Percentiles rank a stretch among this genome's conserved stretches.
phyloP scores from a whole-genome alignment of 2,888 invertebrate genomes.

The Tubiluchus corallicola region DNA sequence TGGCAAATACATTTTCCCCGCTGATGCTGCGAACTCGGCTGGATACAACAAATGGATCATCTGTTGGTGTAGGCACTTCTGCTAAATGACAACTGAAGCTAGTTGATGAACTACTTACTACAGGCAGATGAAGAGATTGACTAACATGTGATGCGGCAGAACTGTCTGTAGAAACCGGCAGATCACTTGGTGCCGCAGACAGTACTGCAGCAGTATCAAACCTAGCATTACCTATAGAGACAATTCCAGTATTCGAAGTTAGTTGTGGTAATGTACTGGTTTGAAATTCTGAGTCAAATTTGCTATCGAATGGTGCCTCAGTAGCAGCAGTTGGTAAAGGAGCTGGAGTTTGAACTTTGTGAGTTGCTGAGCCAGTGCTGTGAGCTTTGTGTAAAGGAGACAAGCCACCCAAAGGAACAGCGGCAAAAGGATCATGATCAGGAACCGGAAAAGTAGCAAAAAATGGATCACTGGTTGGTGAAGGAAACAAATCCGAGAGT shows the following conservation, averaged over 20 bases:
- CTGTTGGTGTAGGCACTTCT: conserved; percentile 1
- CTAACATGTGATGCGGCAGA: no score
- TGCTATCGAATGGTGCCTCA: background rate
- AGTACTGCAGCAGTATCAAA: background rate
- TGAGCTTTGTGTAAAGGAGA: no score
- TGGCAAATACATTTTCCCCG: background rate
- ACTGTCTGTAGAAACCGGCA: background rate
- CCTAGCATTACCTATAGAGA: background rate
- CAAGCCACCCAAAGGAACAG: background rate
- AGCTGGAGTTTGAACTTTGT: background rate
- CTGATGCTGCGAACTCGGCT: background rate
- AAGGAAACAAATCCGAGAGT: no score
- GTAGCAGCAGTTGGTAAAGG: background rate
- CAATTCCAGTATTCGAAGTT: background rate
- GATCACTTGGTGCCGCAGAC: background rate
- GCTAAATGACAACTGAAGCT: no score
- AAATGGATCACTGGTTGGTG: background rate
- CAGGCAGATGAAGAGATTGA: background rate
- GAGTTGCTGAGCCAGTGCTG: no score
- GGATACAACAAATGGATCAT: background rate
- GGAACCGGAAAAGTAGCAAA: no score
- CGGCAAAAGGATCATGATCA: no score
- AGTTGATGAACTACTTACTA: background rate
- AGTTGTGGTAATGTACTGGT: no score
- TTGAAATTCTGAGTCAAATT: background rate